Base-by-base conservation (phyloP, 2,113 vertebrate genomes). In the Vimba vimba region DNA sequence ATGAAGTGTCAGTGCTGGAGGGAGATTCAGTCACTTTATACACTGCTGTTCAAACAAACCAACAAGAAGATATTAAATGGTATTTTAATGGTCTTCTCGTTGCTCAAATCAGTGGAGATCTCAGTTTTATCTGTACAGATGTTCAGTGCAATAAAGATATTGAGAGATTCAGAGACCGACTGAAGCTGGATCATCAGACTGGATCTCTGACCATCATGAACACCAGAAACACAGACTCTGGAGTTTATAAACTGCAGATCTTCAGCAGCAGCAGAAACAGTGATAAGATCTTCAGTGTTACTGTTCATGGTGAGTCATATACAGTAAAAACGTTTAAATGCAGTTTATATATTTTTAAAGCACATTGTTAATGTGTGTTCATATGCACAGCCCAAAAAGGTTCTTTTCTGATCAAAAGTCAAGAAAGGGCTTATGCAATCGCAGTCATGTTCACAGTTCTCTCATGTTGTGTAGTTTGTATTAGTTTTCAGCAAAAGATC, bases 261-360 rank as follows among this genome's bases (percentile, higher is more conserved):
- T 11, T 0, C 33, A 23, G 8, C 10, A 33, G 9, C 2, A 12
- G 3, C 0, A 27, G 27, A n/a, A 0, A 13, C 15, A 30, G 2
- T 69, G 66, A 10, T 2, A 36, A 69, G 19, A 69, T 23, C 8
- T 69, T 69, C 68, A 69, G 0, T 39, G 4, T 69, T 69, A 11
- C 4, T 39, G 8, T 69, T 0, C 19, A 39, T 11, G 19, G 33
- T 23, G 4, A 69, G 68, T 39, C 33, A 69, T 69, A 3, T 30
- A 30, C 30, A 30, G 30, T 69, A 68, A 21, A 21, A 13, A 43
- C 7, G 1, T 39, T 39, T 39, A 39, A 39, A 39, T 39, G 39
- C 39, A 43, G 39, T 2, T 43, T 43, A 43, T 43, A 43, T 43
- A 2, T 43, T 43, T 43, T 8, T 39, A 39, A 39, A 39, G 6